These are phyloP conservation scores for Pterostichus niger DNA, from an alignment of 2,888 invertebrate species.

Conservation along the genomic window DNA sequence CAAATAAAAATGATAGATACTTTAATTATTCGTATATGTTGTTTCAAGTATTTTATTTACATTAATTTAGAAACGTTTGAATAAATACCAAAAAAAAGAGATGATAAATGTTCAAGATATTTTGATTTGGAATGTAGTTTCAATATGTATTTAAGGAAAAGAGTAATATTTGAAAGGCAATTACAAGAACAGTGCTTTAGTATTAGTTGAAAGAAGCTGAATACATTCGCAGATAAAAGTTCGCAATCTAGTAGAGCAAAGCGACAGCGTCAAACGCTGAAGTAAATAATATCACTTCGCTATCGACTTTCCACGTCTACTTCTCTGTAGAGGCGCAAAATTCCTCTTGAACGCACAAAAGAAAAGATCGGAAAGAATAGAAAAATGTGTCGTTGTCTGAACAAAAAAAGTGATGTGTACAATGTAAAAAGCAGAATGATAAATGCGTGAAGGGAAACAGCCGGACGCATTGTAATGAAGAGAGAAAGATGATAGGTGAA, in stretches of 20 bases:
- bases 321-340: conserved; percentile 60
- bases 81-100: too few relatives aligned
- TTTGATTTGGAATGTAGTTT: too few relatives aligned
- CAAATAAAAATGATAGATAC: too few relatives aligned
- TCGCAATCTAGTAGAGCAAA: conserved; percentile 55
- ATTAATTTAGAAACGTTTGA: too few relatives aligned
- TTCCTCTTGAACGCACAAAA: conserved; percentile 66
- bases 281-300: conserved; percentile 66
- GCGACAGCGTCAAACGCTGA: conserved; percentile 61
- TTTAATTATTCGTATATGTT: too few relatives aligned
- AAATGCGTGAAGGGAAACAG: conserved; percentile 69
- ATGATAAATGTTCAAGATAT: too few relatives aligned
- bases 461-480: conserved; percentile 65
- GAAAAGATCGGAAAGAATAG: conserved; percentile 71
- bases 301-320: conserved; percentile 61
- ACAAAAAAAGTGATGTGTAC: conserved; percentile 73
- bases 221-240: conserved; percentile 45
- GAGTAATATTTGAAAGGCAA: conserved; percentile 7
- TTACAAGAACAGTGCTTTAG: neutral
- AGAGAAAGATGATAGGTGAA: conserved; percentile 65
- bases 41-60: too few relatives aligned
- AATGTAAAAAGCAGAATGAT: conserved; percentile 71
- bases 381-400: conserved; percentile 73
- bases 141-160: too few relatives aligned
- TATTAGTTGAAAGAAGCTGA: conserved; percentile 13